phyloP scores from a whole-genome alignment of 2,888 invertebrate genomes.

The Caenorhabditis sulstoni region DNA sequence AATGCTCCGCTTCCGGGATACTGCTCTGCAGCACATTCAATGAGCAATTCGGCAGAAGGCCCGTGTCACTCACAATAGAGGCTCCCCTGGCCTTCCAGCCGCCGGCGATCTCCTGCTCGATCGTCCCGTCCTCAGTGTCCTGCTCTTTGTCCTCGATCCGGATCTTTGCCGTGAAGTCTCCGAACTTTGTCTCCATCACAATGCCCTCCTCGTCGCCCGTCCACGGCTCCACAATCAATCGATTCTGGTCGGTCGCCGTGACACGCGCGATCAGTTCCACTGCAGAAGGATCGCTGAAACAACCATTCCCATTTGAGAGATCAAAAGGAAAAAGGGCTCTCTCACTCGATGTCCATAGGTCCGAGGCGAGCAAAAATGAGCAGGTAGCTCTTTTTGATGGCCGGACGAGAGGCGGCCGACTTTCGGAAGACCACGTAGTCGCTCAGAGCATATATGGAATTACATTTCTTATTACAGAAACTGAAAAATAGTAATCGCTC shows the following conservation, averaged over 20 bases:
- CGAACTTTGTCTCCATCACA: conserved; percentile 37
- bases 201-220: conserved; percentile 28
- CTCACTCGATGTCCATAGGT: conserved; percentile 43
- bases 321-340: no score
- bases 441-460: conserved; percentile 17
- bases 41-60: no score
- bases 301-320: background rate
- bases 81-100: conserved; percentile 4
- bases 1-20: conserved; percentile 43
- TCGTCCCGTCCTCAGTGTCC: conserved; percentile 5
- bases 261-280: conserved; percentile 29
- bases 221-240: conserved; percentile 39
- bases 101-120: conserved; percentile 3
- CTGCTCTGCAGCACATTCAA: conserved; percentile 28
- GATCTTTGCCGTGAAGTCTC: conserved; percentile 40
- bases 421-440: conserved; percentile 25
- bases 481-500: no score
- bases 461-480: no score
- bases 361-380: conserved; percentile 42
- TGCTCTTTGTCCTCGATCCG: conserved; percentile 25
- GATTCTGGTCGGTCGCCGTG: conserved; percentile 20
- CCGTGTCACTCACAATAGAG: conserved; percentile 18
- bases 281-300: conserved; percentile 33
- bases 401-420: background rate
- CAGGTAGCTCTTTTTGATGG: conserved; percentile 22